phyloP scores from a whole-genome alignment of 2,888 invertebrate species.

The Morpho helenor region DNA sequence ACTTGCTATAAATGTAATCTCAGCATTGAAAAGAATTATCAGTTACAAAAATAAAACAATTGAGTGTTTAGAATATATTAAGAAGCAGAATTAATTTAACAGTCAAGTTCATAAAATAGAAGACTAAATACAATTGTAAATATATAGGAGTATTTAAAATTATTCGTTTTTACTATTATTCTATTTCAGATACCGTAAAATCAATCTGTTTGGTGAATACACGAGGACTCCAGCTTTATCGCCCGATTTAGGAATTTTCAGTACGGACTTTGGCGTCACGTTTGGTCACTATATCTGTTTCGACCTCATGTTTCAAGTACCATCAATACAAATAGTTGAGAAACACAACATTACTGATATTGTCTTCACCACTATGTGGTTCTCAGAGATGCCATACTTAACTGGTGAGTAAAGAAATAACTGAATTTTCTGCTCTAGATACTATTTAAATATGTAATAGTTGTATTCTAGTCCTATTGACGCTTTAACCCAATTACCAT shows the following conservation, averaged over 20 bases:
- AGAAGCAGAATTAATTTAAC: too few species aligned
- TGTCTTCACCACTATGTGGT: conserved; percentile 88
- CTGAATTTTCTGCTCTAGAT: not conserved
- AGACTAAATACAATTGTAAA: too few species aligned
- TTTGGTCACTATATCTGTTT: conserved; percentile 92
- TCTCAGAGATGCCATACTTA: conserved; percentile 88
- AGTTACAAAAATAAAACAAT: too few species aligned
- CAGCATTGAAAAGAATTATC: too few species aligned
- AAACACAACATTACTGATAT: conserved; percentile 79
- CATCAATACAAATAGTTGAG: conserved; percentile 79
- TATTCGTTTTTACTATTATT: not conserved
- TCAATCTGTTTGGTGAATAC: conserved; percentile 74
- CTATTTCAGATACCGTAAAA: conserved; percentile 66
- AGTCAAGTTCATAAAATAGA: too few species aligned
- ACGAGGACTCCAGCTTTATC: conserved; percentile 74
- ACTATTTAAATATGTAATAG: too few species aligned
- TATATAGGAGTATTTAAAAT: not conserved
- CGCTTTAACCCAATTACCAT: not conserved
- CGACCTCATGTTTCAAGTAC: conserved; percentile 87
- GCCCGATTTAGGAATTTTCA: conserved; percentile 80
- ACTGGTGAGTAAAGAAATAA: conserved; percentile 66
- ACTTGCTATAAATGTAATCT: too few species aligned
- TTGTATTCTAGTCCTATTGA: too few species aligned
- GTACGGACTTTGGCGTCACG: conserved; percentile 86
- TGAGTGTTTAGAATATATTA: too few species aligned